A percentile compares a stretch with the other conserved stretches of the same genome.
phyloP scores from a whole-genome alignment of 2,888 invertebrate genomes.

The Poecilobothrus nobilitatus region DNA sequence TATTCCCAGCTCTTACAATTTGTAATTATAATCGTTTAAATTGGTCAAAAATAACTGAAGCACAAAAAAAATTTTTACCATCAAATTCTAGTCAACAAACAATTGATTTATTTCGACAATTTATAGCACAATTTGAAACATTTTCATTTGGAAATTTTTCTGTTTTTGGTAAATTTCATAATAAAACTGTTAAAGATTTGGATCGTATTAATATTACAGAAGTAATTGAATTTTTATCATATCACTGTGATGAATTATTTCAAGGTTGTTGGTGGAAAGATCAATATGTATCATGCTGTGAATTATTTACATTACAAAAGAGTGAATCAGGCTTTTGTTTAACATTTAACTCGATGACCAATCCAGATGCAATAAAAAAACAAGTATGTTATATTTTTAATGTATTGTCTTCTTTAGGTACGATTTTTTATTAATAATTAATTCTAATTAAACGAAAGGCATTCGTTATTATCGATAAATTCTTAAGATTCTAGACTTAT shows the following conservation, averaged over 20 bases:
- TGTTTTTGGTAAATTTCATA: conserved; percentile 27
- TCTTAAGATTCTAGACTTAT: too few relatives aligned
- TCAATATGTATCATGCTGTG: conserved; percentile 40
- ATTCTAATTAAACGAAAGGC: too few relatives aligned
- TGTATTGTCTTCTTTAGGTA: too few relatives aligned
- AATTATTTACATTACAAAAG: conserved; percentile 41
- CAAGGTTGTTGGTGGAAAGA: conserved; percentile 42
- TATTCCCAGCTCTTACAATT: conserved; percentile 38
- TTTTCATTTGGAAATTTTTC: conserved; percentile 37
- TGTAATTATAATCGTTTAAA: conserved; percentile 39
- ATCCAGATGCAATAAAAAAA: conserved; percentile 23
- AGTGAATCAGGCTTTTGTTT: conserved; percentile 45
- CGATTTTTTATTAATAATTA: too few relatives aligned
- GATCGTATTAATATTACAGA: conserved; percentile 31
- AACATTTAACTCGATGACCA: conserved; percentile 42
- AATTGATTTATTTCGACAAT: conserved; percentile 26
- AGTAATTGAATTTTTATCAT: conserved; percentile 28
- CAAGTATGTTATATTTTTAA: conserved; percentile 19
- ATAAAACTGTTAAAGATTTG: conserved; percentile 22
- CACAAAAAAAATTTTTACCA: conserved; percentile 32
- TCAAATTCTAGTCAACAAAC: conserved; percentile 27
- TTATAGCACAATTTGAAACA: conserved; percentile 32
- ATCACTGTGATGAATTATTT: conserved; percentile 39
- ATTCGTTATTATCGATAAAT: too few relatives aligned
- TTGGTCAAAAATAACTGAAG: conserved; percentile 33